Base-by-base conservation (phyloP, 2,888 invertebrate genomes). In the Caenorhabditis drosophilae region DNA sequence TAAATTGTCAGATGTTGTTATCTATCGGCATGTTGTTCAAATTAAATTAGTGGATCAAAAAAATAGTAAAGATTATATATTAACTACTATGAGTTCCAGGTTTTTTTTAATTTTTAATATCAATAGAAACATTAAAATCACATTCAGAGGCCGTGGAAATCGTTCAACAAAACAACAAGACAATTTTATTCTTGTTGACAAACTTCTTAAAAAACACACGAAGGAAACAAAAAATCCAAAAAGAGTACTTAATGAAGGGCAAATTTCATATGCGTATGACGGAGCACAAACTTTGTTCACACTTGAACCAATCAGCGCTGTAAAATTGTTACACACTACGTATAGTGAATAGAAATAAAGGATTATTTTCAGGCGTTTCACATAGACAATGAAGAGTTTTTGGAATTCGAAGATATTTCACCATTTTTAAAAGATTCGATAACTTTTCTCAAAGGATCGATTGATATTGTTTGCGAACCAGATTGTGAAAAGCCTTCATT, bases 11-110 rank as follows among this genome's bases (percentile, higher is more conserved):
- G 36, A 48, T 4, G 48, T 53, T 7, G 44, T 16, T 3, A 51
- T 67, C 18, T 67, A 53, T 22, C 60, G 66, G 3, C 66, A 67
- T 42, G 45, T 57, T n/a, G 53, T 67, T n/a, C 66, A 67, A 20
- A 57, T 60, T 22, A 60, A 57, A 23, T 27, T 67, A 9, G 40
- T 64, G 18, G 59, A 64, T 26, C 27, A 25, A 11, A 51, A 51
- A 34, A 55, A 35, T 15, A 55, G 46, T 15, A 64, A 58, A 22
- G 64, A 64, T 11, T 55, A 55, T 23, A 64, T 64, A 27, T 40
- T 64, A 6, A 58, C 64, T 4, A 64, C 64, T 0, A 55, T 64
- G 58, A 59, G 59, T 25, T 18, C 59, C 11, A 38, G 53, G 42
- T 36, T 3, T 11, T 2, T 16, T 23, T 23, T 25, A 25, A 38